Conservation (phyloP, 2,113 vertebrate genomes). For the Chelonoidis abingdonii region DNA sequence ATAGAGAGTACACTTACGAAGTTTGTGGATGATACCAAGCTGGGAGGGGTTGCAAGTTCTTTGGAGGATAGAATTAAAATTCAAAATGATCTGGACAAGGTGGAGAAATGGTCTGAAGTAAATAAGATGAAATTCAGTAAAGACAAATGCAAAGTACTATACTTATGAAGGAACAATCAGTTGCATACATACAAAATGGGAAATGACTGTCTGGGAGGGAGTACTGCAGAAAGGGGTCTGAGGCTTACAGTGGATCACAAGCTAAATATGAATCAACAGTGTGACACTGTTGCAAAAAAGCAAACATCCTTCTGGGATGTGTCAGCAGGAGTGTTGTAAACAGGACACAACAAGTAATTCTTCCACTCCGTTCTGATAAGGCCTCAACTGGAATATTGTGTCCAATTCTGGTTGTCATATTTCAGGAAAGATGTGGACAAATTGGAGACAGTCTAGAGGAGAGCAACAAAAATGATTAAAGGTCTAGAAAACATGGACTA, state of each 20-base stretch:
- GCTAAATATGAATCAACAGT: no score
- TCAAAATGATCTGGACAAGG: background rate
- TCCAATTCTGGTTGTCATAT: no score
- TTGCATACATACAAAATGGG: background rate
- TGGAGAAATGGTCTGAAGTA: background rate
- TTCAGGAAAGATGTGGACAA: no score
- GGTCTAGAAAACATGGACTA: no score
- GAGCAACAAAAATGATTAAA: no score
- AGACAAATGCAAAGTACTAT: no score
- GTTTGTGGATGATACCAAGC: background rate
- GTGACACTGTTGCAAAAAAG: no score
- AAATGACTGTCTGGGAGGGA: background rate
- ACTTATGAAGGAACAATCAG: no score
- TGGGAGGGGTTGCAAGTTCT: background rate
- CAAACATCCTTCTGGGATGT: background rate
- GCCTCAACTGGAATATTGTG: no score
- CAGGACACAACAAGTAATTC: background rate
- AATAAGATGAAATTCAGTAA: background rate
- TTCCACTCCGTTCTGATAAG: background rate
- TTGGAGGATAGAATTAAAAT: background rate
- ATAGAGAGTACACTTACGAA: background rate
- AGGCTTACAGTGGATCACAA: no score
- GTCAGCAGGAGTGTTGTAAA: background rate
- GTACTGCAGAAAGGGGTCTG: background rate
- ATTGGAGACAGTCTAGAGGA: no score